Percentiles rank a stretch among this genome's conserved stretches.
These are phyloP conservation scores for Drosophila prolongata DNA, from an alignment of 2,888 invertebrate genomes.

Conservation along the genomic window DNA sequence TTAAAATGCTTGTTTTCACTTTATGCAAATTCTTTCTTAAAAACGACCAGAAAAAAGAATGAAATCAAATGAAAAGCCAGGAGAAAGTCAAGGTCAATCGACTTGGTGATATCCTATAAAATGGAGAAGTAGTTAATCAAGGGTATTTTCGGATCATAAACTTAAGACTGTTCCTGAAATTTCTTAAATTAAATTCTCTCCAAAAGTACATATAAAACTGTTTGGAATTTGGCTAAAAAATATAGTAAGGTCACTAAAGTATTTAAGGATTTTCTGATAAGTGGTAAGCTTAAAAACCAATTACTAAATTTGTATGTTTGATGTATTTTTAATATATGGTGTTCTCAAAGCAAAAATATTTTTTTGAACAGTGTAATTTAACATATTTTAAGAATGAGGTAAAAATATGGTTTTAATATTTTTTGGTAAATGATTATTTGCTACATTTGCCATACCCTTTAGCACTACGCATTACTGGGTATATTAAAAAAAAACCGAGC, in stretches of 20 bases:
- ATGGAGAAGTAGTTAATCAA: neutral
- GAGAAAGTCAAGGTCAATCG: neutral
- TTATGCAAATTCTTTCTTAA: constrained; percentile 81
- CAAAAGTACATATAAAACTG: too few relatives aligned
- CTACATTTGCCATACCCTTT: neutral
- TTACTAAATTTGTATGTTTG: too few relatives aligned
- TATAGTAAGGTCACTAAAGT: too few relatives aligned
- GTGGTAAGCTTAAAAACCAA: too few relatives aligned
- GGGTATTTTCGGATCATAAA: too few relatives aligned
- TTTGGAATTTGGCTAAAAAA: neutral
- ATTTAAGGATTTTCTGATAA: too few relatives aligned
- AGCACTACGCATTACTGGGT: constrained; percentile 8
- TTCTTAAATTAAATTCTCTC: too few relatives aligned
- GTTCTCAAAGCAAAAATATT: neutral
- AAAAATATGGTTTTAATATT: neutral
- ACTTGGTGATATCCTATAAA: constrained; percentile 6
- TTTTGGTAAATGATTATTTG: neutral
- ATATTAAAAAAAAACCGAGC: constrained; percentile 1
- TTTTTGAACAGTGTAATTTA: neutral
- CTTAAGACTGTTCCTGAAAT: too few relatives aligned
- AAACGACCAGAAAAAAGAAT: constrained; percentile 43
- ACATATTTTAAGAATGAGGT: too few relatives aligned
- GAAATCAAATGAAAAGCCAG: constrained; percentile 22
- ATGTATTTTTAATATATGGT: too few relatives aligned
- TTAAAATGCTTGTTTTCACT: constrained; percentile 83